phyloP scores from a whole-genome alignment of 2,113 vertebrate species.

The Leucopsar rothschildi region DNA sequence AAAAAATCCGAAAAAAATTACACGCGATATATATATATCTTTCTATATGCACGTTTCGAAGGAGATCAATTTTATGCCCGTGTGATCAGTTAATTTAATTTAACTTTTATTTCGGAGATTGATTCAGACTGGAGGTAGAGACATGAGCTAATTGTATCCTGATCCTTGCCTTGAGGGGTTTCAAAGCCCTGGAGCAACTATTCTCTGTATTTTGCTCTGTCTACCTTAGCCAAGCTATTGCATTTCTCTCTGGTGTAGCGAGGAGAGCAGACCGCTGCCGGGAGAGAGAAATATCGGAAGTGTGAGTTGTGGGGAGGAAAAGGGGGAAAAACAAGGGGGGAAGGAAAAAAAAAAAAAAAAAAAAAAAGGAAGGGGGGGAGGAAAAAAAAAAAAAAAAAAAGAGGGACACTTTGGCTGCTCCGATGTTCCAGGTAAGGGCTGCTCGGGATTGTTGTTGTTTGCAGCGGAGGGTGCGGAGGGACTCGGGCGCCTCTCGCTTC shows the following conservation, averaged over 20 bases:
- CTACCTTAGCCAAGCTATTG: conserved; percentile 98
- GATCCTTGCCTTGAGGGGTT: conserved; percentile 99
- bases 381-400: neutral
- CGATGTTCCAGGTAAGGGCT: conserved; percentile 94
- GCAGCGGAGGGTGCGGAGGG: conserved; percentile 83
- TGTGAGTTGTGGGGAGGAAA: conserved; percentile 63
- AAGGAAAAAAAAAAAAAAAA: neutral
- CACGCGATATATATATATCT: conserved; percentile 38
- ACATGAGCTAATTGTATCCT: conserved; percentile 99
- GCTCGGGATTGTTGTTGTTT: conserved; percentile 86
- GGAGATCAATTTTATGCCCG: conserved; percentile 79
- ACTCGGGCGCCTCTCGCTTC: conserved; percentile 89
- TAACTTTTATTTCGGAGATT: conserved; percentile 91
- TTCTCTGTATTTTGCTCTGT: conserved; percentile 98
- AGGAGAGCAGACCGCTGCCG: conserved; percentile 89
- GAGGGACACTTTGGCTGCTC: conserved; percentile 67
- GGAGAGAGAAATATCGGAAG: conserved; percentile 78
- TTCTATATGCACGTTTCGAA: conserved; percentile 71
- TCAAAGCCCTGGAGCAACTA: conserved; percentile 97
- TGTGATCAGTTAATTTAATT: conserved; percentile 85
- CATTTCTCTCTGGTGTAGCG: conserved; percentile 96
- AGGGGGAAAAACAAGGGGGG: conserved; percentile 16
- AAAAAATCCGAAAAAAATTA: conserved; percentile 55
- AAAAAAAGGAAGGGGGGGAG: no score
- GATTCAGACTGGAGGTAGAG: conserved; percentile 94